Percentiles rank a stretch among this genome's conserved stretches.
phyloP scores from a whole-genome alignment of 2,888 invertebrate genomes.

The Chloromyia formosa region DNA sequence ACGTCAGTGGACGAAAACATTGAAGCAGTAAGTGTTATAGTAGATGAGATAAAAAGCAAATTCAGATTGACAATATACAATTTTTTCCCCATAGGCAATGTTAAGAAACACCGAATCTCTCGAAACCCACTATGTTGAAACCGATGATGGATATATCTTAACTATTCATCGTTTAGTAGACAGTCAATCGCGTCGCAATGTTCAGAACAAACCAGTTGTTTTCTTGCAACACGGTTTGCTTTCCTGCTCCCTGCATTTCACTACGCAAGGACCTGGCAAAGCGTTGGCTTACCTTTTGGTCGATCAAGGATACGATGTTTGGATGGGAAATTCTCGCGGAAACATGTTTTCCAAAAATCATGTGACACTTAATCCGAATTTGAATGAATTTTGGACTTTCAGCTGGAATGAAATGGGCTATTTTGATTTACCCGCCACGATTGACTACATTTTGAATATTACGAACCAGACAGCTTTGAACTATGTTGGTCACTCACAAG shows the following conservation, averaged over 20 bases:
- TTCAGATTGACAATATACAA: too few species aligned
- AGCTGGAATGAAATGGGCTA: constrained; percentile 76
- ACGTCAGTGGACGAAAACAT: too few species aligned
- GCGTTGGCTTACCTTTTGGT: constrained; percentile 63
- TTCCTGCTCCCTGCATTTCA: constrained; percentile 75
- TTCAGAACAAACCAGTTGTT: constrained; percentile 40
- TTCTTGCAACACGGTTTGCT: constrained; percentile 69
- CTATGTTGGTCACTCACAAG: constrained; percentile 81
- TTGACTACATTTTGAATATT: constrained; percentile 72
- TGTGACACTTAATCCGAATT: constrained; percentile 64
- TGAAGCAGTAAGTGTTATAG: too few species aligned
- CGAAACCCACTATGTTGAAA: constrained; percentile 69
- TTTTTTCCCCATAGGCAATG: too few species aligned
- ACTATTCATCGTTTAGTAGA: constrained; percentile 72
- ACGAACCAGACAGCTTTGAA: constrained; percentile 71
- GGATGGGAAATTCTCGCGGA: constrained; percentile 22
- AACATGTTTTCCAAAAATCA: constrained; percentile 62
- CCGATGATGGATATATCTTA: constrained; percentile 79
- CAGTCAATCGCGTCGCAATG: not conserved
- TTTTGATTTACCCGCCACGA: constrained; percentile 82
- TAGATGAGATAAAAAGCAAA: too few species aligned
- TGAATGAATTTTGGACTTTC: constrained; percentile 70
- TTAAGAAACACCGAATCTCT: constrained; percentile 52
- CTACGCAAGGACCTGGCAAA: constrained; percentile 73
- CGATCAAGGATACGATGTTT: constrained; percentile 63